Evolutionary conservation across 1,140 invertebrate species (phyloP).

Genomic region (Drosophila saltans): DNA sequence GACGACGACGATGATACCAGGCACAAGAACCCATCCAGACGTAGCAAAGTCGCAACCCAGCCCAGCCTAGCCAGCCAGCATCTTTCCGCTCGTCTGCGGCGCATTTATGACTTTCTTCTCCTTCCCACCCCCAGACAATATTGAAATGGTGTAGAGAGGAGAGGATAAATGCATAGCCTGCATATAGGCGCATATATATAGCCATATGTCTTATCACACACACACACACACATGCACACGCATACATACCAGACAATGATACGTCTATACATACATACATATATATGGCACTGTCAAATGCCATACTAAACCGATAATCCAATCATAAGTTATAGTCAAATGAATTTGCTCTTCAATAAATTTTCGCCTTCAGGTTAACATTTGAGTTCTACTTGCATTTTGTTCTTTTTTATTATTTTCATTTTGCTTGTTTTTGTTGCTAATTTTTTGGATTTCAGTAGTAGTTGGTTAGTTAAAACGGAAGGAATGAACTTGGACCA

Average conservation of each 20-base stretch:
- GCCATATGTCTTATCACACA: slow-evolving; percentile 15
- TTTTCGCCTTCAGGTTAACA: slow-evolving; percentile 46
- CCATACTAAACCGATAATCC: slow-evolving; percentile 80
- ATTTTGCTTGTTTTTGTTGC: slow-evolving; percentile 8
- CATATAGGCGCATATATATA: slow-evolving; percentile 62
- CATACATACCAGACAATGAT: slow-evolving; percentile 12
- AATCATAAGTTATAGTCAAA: slow-evolving; percentile 81
- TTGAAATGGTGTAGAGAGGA: not conserved
- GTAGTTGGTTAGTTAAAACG: slow-evolving; percentile 4
- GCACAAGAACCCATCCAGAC: slow-evolving; percentile 22
- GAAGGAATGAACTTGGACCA: not conserved
- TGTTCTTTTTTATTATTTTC: not conserved
- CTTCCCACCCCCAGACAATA: slow-evolving; percentile 23
- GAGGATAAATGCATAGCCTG: slow-evolving; percentile 54
- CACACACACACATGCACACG: slow-evolving; percentile 29
- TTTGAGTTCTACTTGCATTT: not conserved
- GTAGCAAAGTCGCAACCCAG: slow-evolving; percentile 23
- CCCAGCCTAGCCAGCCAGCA: slow-evolving; percentile 66
- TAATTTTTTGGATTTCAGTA: slow-evolving; percentile 22
- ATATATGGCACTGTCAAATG: slow-evolving; percentile 63
- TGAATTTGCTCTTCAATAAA: slow-evolving; percentile 79
- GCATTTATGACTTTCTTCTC: slow-evolving; percentile 73
- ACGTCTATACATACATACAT: slow-evolving; percentile 12
- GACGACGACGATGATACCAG: slow-evolving; percentile 10
- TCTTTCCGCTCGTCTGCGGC: slow-evolving; percentile 77